Percentiles rank a stretch among this genome's conserved stretches.
phyloP scores from a whole-genome alignment of 2,888 invertebrate species.

The Lordiphosa andalusiaca region DNA sequence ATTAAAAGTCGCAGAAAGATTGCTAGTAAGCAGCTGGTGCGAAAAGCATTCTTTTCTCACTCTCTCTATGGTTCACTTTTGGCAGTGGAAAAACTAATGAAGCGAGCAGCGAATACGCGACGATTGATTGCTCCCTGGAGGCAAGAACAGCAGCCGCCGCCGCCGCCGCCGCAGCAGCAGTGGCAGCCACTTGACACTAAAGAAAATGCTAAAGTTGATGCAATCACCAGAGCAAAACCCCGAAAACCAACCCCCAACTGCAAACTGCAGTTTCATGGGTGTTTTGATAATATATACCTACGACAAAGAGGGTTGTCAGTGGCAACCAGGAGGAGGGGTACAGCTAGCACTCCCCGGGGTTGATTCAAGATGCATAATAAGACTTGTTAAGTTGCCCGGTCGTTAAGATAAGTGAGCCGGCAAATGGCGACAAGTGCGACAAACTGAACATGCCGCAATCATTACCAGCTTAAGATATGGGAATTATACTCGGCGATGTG shows the following conservation, averaged over 20 bases:
- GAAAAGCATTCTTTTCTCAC: slow-evolving; percentile 31
- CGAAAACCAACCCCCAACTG: slow-evolving; percentile 24
- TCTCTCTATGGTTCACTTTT: slow-evolving; percentile 24
- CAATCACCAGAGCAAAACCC: slow-evolving; percentile 48
- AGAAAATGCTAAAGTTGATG: slow-evolving; percentile 49
- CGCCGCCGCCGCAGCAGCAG: slow-evolving; percentile 9
- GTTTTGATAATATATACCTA: slow-evolving; percentile 59
- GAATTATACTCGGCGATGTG: slow-evolving; percentile 23
- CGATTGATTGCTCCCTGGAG: slow-evolving; percentile 78
- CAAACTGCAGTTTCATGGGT: slow-evolving; percentile 70
- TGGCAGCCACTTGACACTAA: slow-evolving; percentile 47
- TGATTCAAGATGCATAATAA: slow-evolving; percentile 64
- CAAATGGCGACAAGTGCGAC: slow-evolving; percentile 71
- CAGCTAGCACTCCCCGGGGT: slow-evolving; percentile 41
- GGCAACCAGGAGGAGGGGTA: not conserved
- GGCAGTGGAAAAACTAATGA: slow-evolving; percentile 63
- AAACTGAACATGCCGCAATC: slow-evolving; percentile 58
- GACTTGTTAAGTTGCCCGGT: slow-evolving; percentile 71
- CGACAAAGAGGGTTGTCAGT: slow-evolving; percentile 8
- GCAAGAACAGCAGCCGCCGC: slow-evolving; percentile 29
- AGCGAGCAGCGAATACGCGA: slow-evolving; percentile 65
- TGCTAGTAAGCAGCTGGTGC: slow-evolving; percentile 55
- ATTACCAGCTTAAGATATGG: slow-evolving; percentile 58
- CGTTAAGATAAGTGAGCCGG: slow-evolving; percentile 73
- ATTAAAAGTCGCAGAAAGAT: slow-evolving; percentile 60